Evolutionary conservation across 64 coral and sea anemone genomes (phyloP).

Genomic region (Catalaphyllia jardinei): DNA sequence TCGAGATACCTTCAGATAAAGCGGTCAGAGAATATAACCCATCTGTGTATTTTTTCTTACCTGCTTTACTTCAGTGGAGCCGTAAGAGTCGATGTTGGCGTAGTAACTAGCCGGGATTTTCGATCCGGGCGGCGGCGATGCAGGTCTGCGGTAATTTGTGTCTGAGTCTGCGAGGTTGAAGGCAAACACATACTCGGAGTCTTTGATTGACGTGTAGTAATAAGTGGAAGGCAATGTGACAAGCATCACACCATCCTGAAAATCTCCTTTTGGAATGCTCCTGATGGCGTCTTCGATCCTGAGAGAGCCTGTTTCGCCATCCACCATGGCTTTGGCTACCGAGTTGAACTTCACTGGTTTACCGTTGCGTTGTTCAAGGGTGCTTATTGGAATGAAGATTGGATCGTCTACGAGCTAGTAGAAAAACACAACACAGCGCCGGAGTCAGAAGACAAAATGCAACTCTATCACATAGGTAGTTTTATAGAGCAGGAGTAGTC

Average conservation of each 20-base stretch:
- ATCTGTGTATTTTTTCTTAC: constrained; percentile 34
- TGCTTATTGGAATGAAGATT: constrained; percentile 91
- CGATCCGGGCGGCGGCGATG: constrained; percentile 43
- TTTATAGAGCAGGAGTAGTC: too few species aligned
- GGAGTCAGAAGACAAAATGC: not conserved
- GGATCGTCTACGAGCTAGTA: constrained; percentile 92
- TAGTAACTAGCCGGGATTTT: constrained; percentile 66
- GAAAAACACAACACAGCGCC: not conserved
- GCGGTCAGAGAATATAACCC: too few species aligned
- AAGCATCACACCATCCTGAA: constrained; percentile 84
- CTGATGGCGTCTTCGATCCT: constrained; percentile 88
- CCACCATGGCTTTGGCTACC: constrained; percentile 79
- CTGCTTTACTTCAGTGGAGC: constrained; percentile 66
- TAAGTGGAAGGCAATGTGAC: constrained; percentile 78
- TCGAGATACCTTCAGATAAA: not conserved
- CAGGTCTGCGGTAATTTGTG: constrained; percentile 73
- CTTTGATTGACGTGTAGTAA: constrained; percentile 87
- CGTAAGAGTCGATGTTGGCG: constrained; percentile 80
- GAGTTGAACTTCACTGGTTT: constrained; percentile 66
- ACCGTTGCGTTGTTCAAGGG: constrained; percentile 83
- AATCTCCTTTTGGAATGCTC: constrained; percentile 91
- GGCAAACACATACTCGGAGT: constrained; percentile 94
- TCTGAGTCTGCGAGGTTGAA: constrained; percentile 95
- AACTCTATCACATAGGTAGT: not conserved
- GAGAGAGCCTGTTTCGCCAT: constrained; percentile 72